phyloP scores from a whole-genome alignment of 2,113 vertebrate genomes.

The Leptobrachium leishanense region DNA sequence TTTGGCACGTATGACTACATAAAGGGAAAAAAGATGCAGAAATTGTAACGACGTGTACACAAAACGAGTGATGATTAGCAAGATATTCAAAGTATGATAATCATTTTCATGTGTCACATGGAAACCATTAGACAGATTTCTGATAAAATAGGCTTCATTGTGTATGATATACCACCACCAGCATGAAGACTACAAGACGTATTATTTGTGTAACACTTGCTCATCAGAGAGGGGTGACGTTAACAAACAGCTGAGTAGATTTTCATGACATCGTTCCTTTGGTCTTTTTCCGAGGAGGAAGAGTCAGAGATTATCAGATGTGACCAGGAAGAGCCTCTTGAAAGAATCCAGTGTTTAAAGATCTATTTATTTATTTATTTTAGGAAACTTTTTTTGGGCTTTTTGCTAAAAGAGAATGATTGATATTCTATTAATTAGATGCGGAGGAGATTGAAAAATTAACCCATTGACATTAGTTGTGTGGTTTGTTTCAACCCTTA shows the following conservation, averaged over 20 bases:
- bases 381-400: too few relatives aligned
- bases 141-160: constrained; percentile 60
- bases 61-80: constrained; percentile 53
- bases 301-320: too few relatives aligned
- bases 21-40: constrained; percentile 47
- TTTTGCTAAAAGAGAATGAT: constrained; percentile 31
- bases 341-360: constrained; percentile 7
- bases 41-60: constrained; percentile 14
- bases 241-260: constrained; percentile 77
- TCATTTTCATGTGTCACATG: constrained; percentile 66
- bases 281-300: too few relatives aligned
- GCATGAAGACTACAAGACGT: constrained; percentile 71
- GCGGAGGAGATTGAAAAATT: constrained; percentile 26
- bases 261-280: constrained; percentile 56
- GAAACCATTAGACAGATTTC: constrained; percentile 67
- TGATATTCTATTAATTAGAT: constrained; percentile 25
- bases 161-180: constrained; percentile 68
- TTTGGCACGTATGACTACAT: background rate
- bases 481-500: constrained; percentile 16
- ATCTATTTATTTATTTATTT: constrained; percentile 30
- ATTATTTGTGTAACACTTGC: constrained; percentile 75
- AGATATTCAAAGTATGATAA: constrained; percentile 63
- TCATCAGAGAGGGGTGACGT: constrained; percentile 68
- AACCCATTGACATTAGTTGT: constrained; percentile 31
- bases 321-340: too few relatives aligned